These are phyloP conservation scores for Cybosia mesomella DNA, from an alignment of 2,888 invertebrate genomes.

Conservation along the genomic window DNA sequence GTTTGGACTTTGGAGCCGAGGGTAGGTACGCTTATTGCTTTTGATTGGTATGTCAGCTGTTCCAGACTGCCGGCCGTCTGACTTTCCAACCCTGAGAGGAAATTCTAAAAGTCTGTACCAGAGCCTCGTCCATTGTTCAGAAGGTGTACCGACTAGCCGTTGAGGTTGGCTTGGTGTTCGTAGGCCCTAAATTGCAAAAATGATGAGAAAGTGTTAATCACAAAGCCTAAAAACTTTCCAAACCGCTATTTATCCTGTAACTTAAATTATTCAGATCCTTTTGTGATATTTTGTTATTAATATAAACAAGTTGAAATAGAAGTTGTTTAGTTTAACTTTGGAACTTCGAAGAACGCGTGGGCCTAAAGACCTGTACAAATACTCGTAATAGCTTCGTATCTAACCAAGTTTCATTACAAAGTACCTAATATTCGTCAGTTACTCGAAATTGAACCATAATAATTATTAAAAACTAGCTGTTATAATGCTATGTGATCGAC, in stretches of 20 bases:
- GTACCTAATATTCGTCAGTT: not conserved
- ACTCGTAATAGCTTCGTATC: not conserved
- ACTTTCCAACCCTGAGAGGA: too few relatives aligned
- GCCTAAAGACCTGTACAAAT: not conserved
- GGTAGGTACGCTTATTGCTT: too few relatives aligned
- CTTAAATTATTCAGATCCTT: slow-evolving; percentile 4
- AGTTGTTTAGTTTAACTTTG: not conserved
- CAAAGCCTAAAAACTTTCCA: not conserved
- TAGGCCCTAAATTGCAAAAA: too few relatives aligned
- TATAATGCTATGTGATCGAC: too few relatives aligned
- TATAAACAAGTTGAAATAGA: not conserved
- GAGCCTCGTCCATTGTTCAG: too few relatives aligned
- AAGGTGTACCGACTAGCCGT: too few relatives aligned
- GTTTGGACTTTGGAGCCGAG: too few relatives aligned
- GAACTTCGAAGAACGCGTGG: not conserved
- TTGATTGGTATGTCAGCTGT: too few relatives aligned
- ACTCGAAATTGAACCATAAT: not conserved
- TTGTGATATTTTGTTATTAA: slow-evolving; percentile 1
- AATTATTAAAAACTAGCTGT: not conserved
- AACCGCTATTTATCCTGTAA: not conserved
- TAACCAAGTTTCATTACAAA: not conserved
- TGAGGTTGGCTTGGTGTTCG: too few relatives aligned
- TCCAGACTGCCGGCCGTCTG: too few relatives aligned
- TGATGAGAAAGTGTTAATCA: too few relatives aligned
- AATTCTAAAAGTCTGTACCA: too few relatives aligned